phyloP scores from a whole-genome alignment of 2,113 vertebrate species.

The Rutilus rutilus region DNA sequence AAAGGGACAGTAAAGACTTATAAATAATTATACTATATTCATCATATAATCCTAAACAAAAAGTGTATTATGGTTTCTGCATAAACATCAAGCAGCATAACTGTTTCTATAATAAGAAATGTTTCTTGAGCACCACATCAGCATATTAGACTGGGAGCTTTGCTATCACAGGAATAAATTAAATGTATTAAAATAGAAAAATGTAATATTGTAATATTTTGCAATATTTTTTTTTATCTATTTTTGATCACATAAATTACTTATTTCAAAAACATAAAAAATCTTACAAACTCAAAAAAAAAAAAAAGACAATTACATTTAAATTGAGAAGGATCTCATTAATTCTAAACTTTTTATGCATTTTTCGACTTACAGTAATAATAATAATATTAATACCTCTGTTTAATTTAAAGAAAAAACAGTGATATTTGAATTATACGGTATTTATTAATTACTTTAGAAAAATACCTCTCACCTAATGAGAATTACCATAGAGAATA shows the following conservation, averaged over 20 bases:
- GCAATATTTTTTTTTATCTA: background rate
- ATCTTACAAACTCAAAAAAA: too few species aligned
- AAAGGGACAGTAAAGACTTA: too few species aligned
- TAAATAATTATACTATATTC: too few species aligned
- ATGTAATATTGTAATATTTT: background rate
- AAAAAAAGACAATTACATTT: background rate
- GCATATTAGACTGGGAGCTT: too few species aligned
- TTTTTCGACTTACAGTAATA: background rate
- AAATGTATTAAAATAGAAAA: too few species aligned
- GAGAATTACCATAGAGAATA: background rate
- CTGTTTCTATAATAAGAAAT: background rate
- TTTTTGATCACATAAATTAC: background rate
- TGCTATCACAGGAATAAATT: too few species aligned
- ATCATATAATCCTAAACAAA: too few species aligned
- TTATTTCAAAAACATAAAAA: background rate
- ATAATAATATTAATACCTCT: background rate
- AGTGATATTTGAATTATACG: background rate
- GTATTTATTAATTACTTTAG: background rate
- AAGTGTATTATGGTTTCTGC: too few species aligned
- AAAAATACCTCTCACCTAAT: background rate
- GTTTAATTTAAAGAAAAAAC: background rate
- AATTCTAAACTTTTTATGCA: background rate
- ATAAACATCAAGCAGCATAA: too few species aligned
- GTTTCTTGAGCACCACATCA: too few species aligned
- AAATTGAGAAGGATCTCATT: background rate